phyloP scores from a whole-genome alignment of 2,888 invertebrate species.

The Rugalucina vietnamica region DNA sequence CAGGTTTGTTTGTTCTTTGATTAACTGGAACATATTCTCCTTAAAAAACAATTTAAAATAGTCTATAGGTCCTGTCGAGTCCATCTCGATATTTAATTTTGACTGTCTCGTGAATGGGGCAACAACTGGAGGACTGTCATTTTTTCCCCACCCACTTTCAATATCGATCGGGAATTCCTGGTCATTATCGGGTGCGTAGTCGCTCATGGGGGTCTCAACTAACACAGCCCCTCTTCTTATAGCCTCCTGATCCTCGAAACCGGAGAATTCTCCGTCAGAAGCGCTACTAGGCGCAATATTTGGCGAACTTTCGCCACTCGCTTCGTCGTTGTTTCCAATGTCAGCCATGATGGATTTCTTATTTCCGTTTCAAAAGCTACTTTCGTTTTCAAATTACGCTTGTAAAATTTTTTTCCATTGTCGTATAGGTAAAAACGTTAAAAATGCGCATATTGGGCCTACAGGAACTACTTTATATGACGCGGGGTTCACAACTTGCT shows the following conservation, averaged over 20 bases:
- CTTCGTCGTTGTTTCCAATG: no score
- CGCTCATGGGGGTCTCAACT: neutral
- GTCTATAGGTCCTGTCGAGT: slow-evolving; percentile 6
- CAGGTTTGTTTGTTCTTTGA: slow-evolving; percentile 4
- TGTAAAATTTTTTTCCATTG: no score
- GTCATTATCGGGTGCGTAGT: neutral
- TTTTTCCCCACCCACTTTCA: slow-evolving; percentile 20
- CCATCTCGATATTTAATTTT: slow-evolving; percentile 26
- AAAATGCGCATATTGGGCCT: no score
- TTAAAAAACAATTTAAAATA: slow-evolving; percentile 32
- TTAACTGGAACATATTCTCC: slow-evolving; percentile 20
- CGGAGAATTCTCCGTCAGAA: neutral
- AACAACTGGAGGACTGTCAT: neutral
- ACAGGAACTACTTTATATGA: no score
- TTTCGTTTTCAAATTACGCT: no score
- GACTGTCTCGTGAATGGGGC: slow-evolving; percentile 18
- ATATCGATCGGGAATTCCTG: slow-evolving; percentile 6
- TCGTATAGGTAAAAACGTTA: no score
- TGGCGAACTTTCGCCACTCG: no score
- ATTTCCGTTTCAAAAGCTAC: no score
- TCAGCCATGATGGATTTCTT: no score
- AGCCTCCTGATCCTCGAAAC: neutral
- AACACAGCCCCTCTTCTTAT: neutral
- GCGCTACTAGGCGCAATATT: no score
- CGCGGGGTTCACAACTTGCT: no score